Evolutionary conservation across 2,888 invertebrate species (phyloP).

Genomic region (Athripsodes cinereus): DNA sequence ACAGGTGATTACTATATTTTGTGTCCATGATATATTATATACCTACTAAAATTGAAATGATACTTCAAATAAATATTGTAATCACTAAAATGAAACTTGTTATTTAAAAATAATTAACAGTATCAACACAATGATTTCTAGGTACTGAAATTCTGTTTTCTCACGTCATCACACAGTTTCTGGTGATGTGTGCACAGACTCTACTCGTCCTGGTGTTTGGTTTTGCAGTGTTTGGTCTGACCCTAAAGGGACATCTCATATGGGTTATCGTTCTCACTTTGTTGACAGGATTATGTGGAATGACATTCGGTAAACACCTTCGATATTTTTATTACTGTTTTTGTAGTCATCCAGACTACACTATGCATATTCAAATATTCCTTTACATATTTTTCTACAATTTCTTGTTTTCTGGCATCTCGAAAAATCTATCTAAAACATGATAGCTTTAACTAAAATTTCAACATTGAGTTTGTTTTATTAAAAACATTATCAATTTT

Average conservation of each 20-base stretch:
- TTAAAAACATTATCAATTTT: too few relatives aligned
- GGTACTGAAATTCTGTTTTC: slow-evolving; percentile 80
- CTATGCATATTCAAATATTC: too few relatives aligned
- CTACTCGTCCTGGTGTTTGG: slow-evolving; percentile 86
- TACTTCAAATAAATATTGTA: neutral
- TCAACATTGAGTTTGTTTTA: too few relatives aligned
- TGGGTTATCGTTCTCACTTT: slow-evolving; percentile 80
- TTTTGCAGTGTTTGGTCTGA: slow-evolving; percentile 84
- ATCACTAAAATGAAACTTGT: too few relatives aligned
- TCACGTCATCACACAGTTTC: slow-evolving; percentile 90
- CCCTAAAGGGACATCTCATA: slow-evolving; percentile 81
- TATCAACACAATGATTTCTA: neutral
- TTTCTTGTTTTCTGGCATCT: too few relatives aligned
- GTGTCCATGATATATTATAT: too few relatives aligned
- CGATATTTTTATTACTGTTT: too few relatives aligned
- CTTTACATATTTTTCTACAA: too few relatives aligned
- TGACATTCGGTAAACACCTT: slow-evolving; percentile 90
- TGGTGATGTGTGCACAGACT: slow-evolving; percentile 93
- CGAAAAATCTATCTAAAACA: too few relatives aligned
- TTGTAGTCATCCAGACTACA: too few relatives aligned
- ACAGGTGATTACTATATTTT: slow-evolving; percentile 41
- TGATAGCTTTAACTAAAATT: too few relatives aligned
- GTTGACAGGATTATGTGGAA: slow-evolving; percentile 84
- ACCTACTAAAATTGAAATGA: neutral
- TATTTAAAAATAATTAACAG: neutral